These are phyloP conservation scores for Hyalella azteca DNA, from an alignment of 2,888 invertebrate species.

Conservation along the genomic window DNA sequence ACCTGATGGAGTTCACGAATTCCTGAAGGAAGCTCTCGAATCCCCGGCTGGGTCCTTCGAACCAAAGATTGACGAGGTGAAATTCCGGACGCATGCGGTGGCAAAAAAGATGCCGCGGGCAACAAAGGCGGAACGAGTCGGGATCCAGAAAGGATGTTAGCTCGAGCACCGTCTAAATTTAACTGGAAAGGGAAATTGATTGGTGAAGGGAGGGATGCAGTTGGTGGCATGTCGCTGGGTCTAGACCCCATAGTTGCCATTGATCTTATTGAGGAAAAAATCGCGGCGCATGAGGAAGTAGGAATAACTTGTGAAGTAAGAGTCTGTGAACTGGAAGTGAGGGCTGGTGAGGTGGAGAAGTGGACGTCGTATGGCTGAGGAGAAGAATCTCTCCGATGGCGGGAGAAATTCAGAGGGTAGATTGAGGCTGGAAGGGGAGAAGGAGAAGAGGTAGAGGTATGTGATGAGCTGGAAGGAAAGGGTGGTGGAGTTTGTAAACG, in stretches of 20 bases:
- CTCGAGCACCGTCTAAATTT: background rate
- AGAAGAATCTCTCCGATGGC: conserved; percentile 12
- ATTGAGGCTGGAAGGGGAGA: background rate
- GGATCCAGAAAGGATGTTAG: conserved; percentile 6
- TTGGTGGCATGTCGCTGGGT: background rate
- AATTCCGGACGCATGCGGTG: conserved; percentile 40
- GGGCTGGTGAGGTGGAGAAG: background rate
- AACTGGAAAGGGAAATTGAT: conserved; percentile 12
- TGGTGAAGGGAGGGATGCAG: background rate
- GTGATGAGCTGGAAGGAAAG: conserved; percentile 29
- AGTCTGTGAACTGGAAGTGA: too few species aligned
- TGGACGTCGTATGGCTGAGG: background rate
- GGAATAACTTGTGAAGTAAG: too few species aligned
- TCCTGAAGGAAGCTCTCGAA: background rate
- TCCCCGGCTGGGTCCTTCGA: conserved; percentile 12
- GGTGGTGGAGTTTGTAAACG: conserved; percentile 39
- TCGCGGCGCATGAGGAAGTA: background rate
- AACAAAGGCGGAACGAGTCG: conserved; percentile 43
- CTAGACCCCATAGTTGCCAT: background rate
- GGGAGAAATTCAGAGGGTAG: conserved; percentile 47
- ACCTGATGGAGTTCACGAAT: too few species aligned
- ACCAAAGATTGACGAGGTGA: conserved; percentile 11
- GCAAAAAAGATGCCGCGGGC: conserved; percentile 50
- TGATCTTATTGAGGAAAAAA: conserved; percentile 3
- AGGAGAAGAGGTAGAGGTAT: conserved; percentile 6